These are phyloP conservation scores for Phortica okadai DNA, from an alignment of 2,888 invertebrate species.

Conservation along the genomic window DNA sequence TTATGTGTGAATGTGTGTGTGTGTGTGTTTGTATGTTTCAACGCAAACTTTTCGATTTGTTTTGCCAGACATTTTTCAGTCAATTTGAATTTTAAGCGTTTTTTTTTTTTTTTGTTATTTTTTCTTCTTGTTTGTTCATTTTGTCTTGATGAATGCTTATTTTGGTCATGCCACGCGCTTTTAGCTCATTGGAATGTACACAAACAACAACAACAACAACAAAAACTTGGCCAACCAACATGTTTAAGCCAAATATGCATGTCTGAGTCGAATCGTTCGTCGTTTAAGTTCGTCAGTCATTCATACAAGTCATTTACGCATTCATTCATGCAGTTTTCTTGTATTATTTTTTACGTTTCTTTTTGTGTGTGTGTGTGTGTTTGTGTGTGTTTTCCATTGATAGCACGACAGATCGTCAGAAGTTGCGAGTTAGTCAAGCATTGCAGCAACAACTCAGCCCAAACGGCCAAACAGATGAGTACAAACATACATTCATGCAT, in stretches of 20 bases:
- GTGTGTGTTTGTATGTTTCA: not conserved
- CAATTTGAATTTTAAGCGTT: constrained; percentile 66
- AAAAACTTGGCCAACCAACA: constrained; percentile 2
- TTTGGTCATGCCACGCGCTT: constrained; percentile 70
- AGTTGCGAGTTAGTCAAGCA: not conserved
- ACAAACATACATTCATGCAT: not conserved
- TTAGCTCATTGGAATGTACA: not conserved
- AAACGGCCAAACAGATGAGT: not conserved
- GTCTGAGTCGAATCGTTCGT: constrained; percentile 33
- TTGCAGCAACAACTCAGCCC: not conserved
- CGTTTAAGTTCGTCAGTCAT: constrained; percentile 54
- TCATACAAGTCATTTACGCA: constrained; percentile 14
- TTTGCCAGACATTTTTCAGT: constrained; percentile 61
- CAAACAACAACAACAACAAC: constrained; percentile 37
- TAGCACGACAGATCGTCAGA: not conserved
- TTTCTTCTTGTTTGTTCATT: not conserved
- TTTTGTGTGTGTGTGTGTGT: not conserved
- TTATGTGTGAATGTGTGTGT: not conserved
- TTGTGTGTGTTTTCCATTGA: not conserved
- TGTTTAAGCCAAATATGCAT: constrained; percentile 67
- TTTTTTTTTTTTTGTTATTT: constrained; percentile 47
- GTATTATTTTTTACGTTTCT: not conserved
- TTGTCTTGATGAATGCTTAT: constrained; percentile 18
- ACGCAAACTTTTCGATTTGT: constrained; percentile 53
- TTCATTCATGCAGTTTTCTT: constrained; percentile 28